phyloP scores from a whole-genome alignment of 2,113 vertebrate species.

The Rousettus leschenaultii region DNA sequence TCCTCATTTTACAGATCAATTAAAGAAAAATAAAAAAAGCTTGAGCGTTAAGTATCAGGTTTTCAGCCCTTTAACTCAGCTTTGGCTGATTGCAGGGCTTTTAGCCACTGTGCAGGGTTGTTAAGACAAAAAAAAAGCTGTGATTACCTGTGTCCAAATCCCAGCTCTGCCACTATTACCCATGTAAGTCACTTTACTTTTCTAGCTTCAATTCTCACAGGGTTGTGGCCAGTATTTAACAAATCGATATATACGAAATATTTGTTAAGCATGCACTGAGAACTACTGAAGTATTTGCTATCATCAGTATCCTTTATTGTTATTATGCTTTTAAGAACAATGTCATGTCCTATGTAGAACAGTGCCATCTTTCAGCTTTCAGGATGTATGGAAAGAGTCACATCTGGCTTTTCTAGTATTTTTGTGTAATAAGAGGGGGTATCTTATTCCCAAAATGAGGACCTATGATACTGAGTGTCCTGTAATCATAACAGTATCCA shows the following conservation, averaged over 20 bases:
- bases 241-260: background rate
- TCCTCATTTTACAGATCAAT: background rate
- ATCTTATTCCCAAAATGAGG: background rate
- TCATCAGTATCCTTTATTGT: background rate
- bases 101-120: background rate
- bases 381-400: background rate
- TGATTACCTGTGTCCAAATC: background rate
- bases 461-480: background rate
- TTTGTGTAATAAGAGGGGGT: background rate
- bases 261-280: background rate
- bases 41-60: background rate
- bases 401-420: background rate
- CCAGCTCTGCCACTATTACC: background rate
- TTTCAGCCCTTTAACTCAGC: background rate
- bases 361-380: background rate
- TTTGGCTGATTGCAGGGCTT: background rate
- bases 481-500: background rate
- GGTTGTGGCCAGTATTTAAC: background rate
- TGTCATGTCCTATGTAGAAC: background rate
- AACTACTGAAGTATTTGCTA: background rate
- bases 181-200: background rate
- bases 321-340: background rate
- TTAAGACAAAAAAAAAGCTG: background rate
- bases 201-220: background rate
- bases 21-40: background rate